Base-by-base conservation (phyloP, 2,797 vertebrate genomes). In the Tragopan temminckii region DNA sequence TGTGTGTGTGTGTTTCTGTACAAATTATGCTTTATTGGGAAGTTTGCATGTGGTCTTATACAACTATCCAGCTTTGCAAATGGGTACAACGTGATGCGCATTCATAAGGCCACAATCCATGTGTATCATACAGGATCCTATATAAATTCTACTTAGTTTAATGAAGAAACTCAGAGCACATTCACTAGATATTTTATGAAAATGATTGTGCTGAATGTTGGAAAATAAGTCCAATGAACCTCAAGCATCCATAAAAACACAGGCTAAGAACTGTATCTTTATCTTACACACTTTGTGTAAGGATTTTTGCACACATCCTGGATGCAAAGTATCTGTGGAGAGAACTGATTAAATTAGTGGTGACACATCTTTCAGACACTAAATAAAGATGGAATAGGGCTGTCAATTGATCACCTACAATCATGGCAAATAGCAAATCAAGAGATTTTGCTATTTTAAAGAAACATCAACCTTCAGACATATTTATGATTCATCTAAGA, bases 371-470 rank as follows among this genome's bases (percentile, higher is more conserved):
- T 67, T 58, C 71, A 74, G 43, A 16, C 2, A 10, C 36, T 70
- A 70, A 91, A 70, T 42, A 78, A 81, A 76, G 57, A 82, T 80
- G 68, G 94, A 86, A 74, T 36, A 81, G 11, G 24, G 31, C 40
- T 70, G 78, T 82, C 85, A 77, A 53, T 5, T 75, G 63, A 79
- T 61, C 52, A 67, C 77, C 29, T 81, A 63, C 31, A 88, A 80
- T 70, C 40, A 48, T 36, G 57, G 72, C 53, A 90, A 81, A 61
- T 74, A 71, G 42, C 1, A 0, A 74, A 91, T 90, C 58, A 77
- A 75, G 57, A 68, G 42, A 4, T 90, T 91, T 84, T 93, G 27
- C 64, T 61, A 13, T 76, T 93, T 88, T 57, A 70, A 86, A 89
- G 77, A 88, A 94, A 86, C n/a, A 59, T 7, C 57, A 79, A n/a